phyloP scores from a whole-genome alignment of 2,888 invertebrate species.

The Amaurobius ferox region DNA sequence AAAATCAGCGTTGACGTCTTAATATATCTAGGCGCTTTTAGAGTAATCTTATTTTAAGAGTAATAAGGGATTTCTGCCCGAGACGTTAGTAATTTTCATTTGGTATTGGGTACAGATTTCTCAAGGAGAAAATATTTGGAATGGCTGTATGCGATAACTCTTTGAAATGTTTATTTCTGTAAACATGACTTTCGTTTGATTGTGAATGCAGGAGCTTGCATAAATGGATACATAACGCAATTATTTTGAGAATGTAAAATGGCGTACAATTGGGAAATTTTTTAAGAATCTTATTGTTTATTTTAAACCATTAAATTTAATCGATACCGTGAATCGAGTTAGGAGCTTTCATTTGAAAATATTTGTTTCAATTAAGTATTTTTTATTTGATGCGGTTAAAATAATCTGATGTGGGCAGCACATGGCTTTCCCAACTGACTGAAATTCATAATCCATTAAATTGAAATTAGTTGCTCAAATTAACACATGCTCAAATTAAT shows the following conservation, averaged over 20 bases:
- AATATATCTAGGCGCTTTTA: constrained; percentile 16
- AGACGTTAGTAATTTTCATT: constrained; percentile 9
- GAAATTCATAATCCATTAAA: no score
- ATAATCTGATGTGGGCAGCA: no score
- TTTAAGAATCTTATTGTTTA: no score
- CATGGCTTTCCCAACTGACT: no score
- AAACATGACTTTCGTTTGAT: background rate
- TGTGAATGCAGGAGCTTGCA: background rate
- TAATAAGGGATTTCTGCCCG: constrained; percentile 4
- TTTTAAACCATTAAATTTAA: no score
- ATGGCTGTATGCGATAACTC: background rate
- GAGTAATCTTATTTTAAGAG: constrained; percentile 18
- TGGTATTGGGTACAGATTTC: background rate
- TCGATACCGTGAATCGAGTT: no score
- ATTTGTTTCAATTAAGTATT: no score
- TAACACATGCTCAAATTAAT: no score
- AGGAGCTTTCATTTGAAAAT: no score
- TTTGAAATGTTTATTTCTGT: background rate
- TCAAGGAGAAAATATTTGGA: background rate
- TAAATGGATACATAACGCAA: background rate
- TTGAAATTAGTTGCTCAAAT: no score
- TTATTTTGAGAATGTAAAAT: background rate
- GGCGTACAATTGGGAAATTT: no score
- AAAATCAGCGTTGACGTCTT: constrained; percentile 18
- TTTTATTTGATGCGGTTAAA: no score